A percentile compares a stretch with the other conserved stretches of the same genome.
Evolutionary conservation across 1,140 invertebrate species (phyloP).

Genomic region (Zaprionus gabonicus): DNA sequence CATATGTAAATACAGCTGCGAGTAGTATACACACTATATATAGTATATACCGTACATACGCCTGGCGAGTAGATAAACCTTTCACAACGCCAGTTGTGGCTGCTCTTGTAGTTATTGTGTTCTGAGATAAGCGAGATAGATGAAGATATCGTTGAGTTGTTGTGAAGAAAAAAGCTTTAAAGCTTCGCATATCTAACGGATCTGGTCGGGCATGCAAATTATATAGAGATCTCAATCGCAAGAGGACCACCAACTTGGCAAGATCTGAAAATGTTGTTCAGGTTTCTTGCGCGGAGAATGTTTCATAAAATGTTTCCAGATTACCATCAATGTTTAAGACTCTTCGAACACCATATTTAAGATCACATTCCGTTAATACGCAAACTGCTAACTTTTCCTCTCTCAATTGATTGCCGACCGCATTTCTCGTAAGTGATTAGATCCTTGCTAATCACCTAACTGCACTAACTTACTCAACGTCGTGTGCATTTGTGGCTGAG

Average conservation of each 20-base stretch:
- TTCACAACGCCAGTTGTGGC: slow-evolving; percentile 56
- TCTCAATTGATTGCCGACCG: not conserved
- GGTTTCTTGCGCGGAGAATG: not conserved
- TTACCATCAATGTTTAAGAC: not conserved
- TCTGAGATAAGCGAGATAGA: slow-evolving; percentile 47
- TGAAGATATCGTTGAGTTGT: slow-evolving; percentile 61
- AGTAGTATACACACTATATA: slow-evolving; percentile 1
- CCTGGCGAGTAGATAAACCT: slow-evolving; percentile 34
- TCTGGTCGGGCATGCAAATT: slow-evolving; percentile 48
- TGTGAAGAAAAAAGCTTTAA: slow-evolving; percentile 62
- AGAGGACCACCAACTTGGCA: slow-evolving; percentile 29
- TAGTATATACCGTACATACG: not conserved
- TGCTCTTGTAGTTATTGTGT: slow-evolving; percentile 5
- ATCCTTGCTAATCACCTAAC: slow-evolving; percentile 30
- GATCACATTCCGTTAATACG: not conserved
- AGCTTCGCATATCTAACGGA: slow-evolving; percentile 54
- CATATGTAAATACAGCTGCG: slow-evolving; percentile 36
- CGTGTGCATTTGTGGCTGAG: not conserved
- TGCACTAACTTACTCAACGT: not conserved
- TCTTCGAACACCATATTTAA: not conserved
- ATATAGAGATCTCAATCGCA: slow-evolving; percentile 49
- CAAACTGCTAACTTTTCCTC: not conserved
- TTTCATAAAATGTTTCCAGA: not conserved
- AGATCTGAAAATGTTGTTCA: not conserved
- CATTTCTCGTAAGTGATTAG: not conserved